phyloP scores from a whole-genome alignment of 2,888 invertebrate species.

The Pantelozetes paolii region DNA sequence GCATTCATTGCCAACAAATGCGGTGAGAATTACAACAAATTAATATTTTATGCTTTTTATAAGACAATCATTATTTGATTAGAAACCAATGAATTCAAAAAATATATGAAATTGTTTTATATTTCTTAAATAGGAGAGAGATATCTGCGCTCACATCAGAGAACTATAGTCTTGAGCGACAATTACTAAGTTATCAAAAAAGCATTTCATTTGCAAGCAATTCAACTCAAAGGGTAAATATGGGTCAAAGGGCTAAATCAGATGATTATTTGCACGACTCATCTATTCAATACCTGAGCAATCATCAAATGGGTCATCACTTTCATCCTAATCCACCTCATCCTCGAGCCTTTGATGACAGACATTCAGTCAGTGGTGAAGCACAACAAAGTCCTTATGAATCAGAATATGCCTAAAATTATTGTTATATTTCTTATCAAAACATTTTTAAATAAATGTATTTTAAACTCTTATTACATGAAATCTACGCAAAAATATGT shows the following conservation, averaged over 20 bases:
- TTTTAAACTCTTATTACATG: no score
- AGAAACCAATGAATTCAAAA: no score
- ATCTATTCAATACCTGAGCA: neutral
- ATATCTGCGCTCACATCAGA: slow-evolving; percentile 74
- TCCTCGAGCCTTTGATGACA: neutral
- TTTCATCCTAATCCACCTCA: neutral
- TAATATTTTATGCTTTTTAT: no score
- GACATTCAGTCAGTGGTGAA: neutral
- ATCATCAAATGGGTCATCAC: slow-evolving; percentile 5
- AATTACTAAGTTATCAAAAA: slow-evolving; percentile 76
- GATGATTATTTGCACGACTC: neutral
- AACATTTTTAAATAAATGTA: no score
- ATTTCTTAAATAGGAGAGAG: slow-evolving; percentile 61
- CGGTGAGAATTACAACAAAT: slow-evolving; percentile 56
- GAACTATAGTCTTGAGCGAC: slow-evolving; percentile 73
- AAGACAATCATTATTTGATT: no score
- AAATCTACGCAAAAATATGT: no score
- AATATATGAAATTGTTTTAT: no score
- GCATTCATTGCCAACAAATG: slow-evolving; percentile 77
- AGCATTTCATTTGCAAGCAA: slow-evolving; percentile 67
- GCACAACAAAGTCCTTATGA: neutral
- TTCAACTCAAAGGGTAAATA: slow-evolving; percentile 13
- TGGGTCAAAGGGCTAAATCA: slow-evolving; percentile 16
- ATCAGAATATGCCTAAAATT: slow-evolving; percentile 1
- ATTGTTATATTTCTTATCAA: neutral